Evolutionary conservation across 2,113 vertebrate species (phyloP).

Genomic region (Cyanoliseus patagonus): DNA sequence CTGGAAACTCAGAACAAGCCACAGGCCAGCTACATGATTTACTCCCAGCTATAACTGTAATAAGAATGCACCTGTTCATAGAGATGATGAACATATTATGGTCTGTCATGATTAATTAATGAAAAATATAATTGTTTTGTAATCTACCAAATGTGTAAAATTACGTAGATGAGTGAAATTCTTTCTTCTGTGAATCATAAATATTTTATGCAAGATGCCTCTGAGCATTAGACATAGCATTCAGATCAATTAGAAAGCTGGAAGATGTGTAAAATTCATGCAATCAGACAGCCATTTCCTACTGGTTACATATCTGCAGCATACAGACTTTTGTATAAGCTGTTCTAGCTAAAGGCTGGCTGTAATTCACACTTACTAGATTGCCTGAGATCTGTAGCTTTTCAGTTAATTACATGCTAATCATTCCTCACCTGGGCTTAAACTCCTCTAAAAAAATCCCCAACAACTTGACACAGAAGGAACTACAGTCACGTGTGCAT

Average conservation of each 20-base stretch:
- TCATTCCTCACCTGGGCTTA: conserved; percentile 18
- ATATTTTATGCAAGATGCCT: background rate
- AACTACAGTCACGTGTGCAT: background rate
- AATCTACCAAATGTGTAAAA: background rate
- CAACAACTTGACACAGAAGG: background rate
- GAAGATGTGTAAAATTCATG: background rate
- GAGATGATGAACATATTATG: background rate
- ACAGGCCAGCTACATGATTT: background rate
- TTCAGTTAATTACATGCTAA: background rate
- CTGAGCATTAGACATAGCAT: background rate
- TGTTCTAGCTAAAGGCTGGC: background rate
- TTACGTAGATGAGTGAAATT: background rate
- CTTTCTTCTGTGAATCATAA: background rate
- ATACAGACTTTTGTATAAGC: background rate
- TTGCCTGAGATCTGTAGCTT: background rate
- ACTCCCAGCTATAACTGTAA: background rate
- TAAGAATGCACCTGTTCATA: background rate
- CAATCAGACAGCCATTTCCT: background rate
- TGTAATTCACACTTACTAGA: background rate
- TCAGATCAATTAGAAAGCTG: background rate
- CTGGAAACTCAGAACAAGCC: background rate
- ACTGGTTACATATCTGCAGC: background rate
- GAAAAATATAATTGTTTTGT: background rate
- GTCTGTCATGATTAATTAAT: background rate
- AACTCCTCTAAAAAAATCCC: background rate